Evolutionary conservation across 64 coral and sea anemone species (phyloP), one percentile per base, ranked within the genome.

Genomic region (Dendrophyllia cribrosa): DNA sequence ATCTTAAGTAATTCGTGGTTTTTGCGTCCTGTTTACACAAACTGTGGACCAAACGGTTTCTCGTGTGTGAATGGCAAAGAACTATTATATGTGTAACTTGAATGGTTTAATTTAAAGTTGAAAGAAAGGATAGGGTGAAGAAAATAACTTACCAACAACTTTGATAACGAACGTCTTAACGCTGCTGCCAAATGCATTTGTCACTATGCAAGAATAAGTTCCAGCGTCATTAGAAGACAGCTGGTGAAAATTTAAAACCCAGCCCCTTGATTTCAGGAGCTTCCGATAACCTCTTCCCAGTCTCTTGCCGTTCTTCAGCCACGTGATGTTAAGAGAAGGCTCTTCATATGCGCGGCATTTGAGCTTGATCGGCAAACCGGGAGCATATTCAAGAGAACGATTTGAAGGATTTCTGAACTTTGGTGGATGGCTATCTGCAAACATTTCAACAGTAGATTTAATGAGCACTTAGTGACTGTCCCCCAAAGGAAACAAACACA

Each of bases 101-200:
- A 34, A 34, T 34, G 34, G 34, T 34, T 34, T 34, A 34, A 34
- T 34, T 34, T 34, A 34, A 34, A 34, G 34, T 34, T 34, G 52
- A 55, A 55, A 55, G 52, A 55, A 55, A 8, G 52, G 52, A 55
- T 11, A 55, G 11, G 11, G 3, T 8, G 52, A 22, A 48, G 14
- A 67, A 83, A 3, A 66, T 55, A 72, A 19, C 70, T 91, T 71
- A 91, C 89, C 78, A 62, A 59, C 5, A 46, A 91, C 89, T 83
- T 83, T 79, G 22, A 91, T 66, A 34, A 44, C 51, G 16, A 86
- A 92, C 2, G 82, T 87, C 55, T 68, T 92, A 19, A 19, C 7
- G 51, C 77, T 86, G 50, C 49, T 86, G 9, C 90, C 69, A 68
- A 66, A 87, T 65, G 59, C 70, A 48, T 92, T 92, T 56, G 5